These are phyloP conservation scores for Lophochroa leadbeateri DNA, from an alignment of 2,113 vertebrate genomes.

Conservation along the genomic window DNA sequence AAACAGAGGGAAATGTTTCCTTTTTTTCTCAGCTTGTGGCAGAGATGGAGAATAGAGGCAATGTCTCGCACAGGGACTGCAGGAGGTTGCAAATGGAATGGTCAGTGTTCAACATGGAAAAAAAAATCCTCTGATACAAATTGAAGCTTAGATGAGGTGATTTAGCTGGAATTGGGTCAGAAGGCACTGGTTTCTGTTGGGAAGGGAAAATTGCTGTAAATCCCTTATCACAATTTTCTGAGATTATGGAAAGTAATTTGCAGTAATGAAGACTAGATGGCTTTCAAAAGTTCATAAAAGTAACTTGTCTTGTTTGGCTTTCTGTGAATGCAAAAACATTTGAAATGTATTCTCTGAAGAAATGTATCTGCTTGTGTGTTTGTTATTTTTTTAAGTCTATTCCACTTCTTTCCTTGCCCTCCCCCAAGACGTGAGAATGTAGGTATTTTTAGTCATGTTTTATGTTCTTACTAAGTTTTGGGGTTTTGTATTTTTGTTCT, in stretches of 20 bases:
- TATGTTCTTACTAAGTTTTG: background rate
- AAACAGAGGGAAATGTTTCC: background rate
- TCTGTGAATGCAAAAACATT: background rate
- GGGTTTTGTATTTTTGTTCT: background rate
- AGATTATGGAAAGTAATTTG: constrained; percentile 32
- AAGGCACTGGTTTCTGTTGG: constrained; percentile 20
- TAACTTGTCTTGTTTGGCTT: background rate
- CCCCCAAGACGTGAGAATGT: background rate
- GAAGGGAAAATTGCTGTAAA: constrained; percentile 21
- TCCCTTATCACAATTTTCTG: constrained; percentile 47
- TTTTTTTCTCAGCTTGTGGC: background rate
- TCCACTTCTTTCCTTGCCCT: background rate
- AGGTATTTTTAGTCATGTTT: background rate
- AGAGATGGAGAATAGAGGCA: background rate
- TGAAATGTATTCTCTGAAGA: constrained; percentile 5
- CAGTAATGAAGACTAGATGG: background rate
- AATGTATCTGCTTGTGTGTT: background rate
- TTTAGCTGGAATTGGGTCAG: constrained; percentile 58
- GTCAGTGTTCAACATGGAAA: background rate
- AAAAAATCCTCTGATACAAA: background rate
- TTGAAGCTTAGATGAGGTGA: constrained; percentile 10
- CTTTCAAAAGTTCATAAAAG: background rate
- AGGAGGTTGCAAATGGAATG: background rate
- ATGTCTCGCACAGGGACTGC: background rate
- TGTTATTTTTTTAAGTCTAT: background rate